Evolutionary conservation across 2,797 vertebrate genomes (phyloP).

Genomic region (Catostomus latipinnis): DNA sequence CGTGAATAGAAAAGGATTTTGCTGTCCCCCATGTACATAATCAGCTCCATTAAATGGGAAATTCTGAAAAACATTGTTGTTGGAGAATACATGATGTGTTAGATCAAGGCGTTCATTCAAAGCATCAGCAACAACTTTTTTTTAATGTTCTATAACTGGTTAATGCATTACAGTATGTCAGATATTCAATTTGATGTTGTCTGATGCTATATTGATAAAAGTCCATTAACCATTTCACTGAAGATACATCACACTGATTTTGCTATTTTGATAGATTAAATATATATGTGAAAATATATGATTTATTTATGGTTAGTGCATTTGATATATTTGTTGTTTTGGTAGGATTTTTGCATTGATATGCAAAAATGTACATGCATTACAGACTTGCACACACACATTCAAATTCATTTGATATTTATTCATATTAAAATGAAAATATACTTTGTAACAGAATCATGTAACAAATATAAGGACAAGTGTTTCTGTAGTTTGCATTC

Average conservation of each 20-base stretch:
- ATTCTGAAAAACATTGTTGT: conserved; percentile 10
- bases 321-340: too few species aligned
- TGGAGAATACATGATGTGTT: neutral
- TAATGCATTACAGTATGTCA: neutral
- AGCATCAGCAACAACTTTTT: too few species aligned
- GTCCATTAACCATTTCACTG: neutral
- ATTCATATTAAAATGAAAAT: conserved; percentile 99
- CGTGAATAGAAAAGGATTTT: conserved; percentile 59
- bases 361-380: too few species aligned
- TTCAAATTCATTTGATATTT: conserved; percentile 92
- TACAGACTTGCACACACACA: neutral
- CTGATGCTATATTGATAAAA: neutral
- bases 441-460: conserved; percentile 99
- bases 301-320: too few species aligned
- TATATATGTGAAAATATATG: neutral
- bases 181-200: neutral
- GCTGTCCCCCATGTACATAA: neutral
- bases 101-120: neutral
- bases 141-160: neutral
- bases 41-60: neutral
- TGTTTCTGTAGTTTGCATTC: conserved; percentile 82
- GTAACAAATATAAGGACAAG: conserved; percentile 98
- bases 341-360: too few species aligned
- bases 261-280: neutral
- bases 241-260: neutral